Conservation (phyloP, 2,113 vertebrate species). For the Neomonachus schauinslandi region DNA sequence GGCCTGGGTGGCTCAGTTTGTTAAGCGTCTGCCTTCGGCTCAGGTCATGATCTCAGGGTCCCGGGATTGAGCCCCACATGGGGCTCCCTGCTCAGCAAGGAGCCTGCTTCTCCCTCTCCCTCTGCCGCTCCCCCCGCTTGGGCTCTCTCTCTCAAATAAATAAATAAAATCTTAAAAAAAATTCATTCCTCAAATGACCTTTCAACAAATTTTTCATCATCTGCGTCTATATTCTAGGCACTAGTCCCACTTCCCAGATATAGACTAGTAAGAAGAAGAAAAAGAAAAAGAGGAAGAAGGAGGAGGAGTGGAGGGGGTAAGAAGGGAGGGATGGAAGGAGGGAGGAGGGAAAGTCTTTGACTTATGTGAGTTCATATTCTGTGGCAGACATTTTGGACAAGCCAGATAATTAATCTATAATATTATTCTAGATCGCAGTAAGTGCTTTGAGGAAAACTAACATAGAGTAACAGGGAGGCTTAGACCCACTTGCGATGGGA, state of each 20-base stretch:
- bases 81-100: no score
- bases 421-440: not conserved
- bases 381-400: not conserved
- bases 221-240: not conserved
- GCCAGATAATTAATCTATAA: not conserved
- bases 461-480: not conserved
- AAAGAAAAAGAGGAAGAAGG: not conserved
- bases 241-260: not conserved
- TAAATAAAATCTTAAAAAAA: not conserved
- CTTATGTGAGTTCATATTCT: not conserved
- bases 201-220: not conserved
- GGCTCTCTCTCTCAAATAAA: no score
- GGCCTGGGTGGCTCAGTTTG: not conserved
- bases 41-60: not conserved
- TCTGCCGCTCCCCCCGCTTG: no score
- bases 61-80: no score
- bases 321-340: not conserved
- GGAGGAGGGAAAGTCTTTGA: not conserved
- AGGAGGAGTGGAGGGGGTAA: not conserved
- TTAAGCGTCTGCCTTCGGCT: not conserved
- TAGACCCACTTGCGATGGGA: not conserved
- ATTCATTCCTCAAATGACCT: not conserved
- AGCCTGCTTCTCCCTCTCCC: no score
- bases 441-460: conserved; percentile 5
- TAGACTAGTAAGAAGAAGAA: not conserved